These are phyloP conservation scores for Entelurus aequoreus DNA, from an alignment of 2,113 vertebrate genomes.

Conservation along the genomic window DNA sequence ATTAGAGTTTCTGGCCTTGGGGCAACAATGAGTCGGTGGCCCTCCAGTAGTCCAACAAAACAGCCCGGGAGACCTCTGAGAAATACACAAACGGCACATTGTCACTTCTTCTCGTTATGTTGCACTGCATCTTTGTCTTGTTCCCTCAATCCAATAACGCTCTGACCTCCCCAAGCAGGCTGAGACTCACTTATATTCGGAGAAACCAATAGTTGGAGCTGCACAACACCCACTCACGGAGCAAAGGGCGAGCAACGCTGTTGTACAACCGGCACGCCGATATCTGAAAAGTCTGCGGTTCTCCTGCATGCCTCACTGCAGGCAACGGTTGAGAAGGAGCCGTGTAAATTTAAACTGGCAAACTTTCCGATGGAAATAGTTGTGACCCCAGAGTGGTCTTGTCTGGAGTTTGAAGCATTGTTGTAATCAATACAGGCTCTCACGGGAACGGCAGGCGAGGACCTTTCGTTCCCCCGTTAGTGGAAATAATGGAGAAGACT, in stretches of 20 bases:
- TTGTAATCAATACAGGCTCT: constrained; percentile 78
- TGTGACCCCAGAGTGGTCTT: constrained; percentile 72
- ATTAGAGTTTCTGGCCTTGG: constrained; percentile 56
- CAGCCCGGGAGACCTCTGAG: constrained; percentile 48
- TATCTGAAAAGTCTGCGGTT: constrained; percentile 62
- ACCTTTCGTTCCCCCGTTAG: constrained; percentile 75
- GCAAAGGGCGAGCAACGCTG: constrained; percentile 69
- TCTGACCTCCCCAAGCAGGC: constrained; percentile 73
- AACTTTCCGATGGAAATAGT: constrained; percentile 78
- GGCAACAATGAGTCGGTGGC: constrained; percentile 60
- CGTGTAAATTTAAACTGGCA: constrained; percentile 75
- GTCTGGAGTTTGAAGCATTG: constrained; percentile 73
- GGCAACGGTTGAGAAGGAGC: constrained; percentile 59
- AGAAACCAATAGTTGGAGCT: constrained; percentile 70
- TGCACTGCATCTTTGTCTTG: constrained; percentile 29
- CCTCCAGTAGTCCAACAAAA: constrained; percentile 49
- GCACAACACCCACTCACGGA: constrained; percentile 73
- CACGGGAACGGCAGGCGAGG: constrained; percentile 64
- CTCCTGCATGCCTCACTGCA: constrained; percentile 63
- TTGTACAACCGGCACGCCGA: constrained; percentile 72
- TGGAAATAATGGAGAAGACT: constrained; percentile 75
- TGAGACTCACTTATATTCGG: constrained; percentile 64
- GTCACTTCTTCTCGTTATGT: constrained; percentile 49
- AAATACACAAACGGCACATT: constrained; percentile 51
- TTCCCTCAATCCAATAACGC: constrained; percentile 43